Evolutionary conservation across 1,140 invertebrate genomes (phyloP), one percentile per base, ranked within the genome.

Genomic region (Drosophila aff.): DNA sequence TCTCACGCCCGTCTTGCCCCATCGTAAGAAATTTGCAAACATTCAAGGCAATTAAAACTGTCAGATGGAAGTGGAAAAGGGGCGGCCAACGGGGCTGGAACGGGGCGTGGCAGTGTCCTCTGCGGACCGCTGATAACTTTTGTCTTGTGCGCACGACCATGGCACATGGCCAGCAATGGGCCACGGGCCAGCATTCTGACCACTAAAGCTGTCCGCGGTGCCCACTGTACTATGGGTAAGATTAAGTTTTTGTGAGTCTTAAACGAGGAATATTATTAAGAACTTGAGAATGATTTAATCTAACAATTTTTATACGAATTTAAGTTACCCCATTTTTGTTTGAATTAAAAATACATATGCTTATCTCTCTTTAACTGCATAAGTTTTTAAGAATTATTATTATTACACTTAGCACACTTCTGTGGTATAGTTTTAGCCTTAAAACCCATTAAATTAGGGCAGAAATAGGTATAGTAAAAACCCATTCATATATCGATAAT

Each of bases 31-130:
- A 87, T 87, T 87, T 87, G 84, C 84, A 89, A 87, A 84, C 84
- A 87, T 89, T 87, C 84, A 75, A 87, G 84, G 84, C 84, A 87
- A 87, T 87, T 87, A 87, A 87, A 87, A 87, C 84, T 87, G 84
- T 87, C 84, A 89, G 84, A 62, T 76, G 63, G 76, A 75, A 77
- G 72, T 77, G 81, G 49, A 40, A 68, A 36, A 8, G 47, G 65
- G 47, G 46, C n/a, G 52, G 23, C 50, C 11, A 36, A 21, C 16
- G 38, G 68, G 36, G 26, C 15, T 36, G 64, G 23, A n/a, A 18
- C 18, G 62, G 49, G 67, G 49, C 18, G 43, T 31, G 64, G 40
- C 31, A 50, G 47, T 33, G 58, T 53, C 53, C 53, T 43, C 66
- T 77, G 79, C 50, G 76, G 58, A 59, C 52, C 76, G 79, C 76